Evolutionary conservation across 2,797 vertebrate species (phyloP).

Genomic region (Galago senegalensis): DNA sequence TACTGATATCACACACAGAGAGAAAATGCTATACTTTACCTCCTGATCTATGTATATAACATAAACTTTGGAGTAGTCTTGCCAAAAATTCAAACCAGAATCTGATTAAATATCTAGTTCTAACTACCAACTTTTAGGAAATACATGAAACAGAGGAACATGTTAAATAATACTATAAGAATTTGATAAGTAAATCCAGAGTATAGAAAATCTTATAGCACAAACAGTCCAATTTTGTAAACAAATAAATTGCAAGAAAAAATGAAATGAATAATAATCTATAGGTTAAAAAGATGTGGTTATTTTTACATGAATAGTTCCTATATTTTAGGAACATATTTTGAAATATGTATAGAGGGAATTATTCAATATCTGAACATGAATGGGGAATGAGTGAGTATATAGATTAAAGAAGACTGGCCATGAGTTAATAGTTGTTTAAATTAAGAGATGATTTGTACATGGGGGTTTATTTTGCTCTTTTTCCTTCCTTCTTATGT

Average conservation of each 20-base stretch:
- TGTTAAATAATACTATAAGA: background rate
- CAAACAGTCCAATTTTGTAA: background rate
- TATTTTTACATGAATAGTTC: background rate
- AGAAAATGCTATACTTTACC: background rate
- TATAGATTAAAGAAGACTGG: slow-evolving; percentile 34
- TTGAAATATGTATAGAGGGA: slow-evolving; percentile 1
- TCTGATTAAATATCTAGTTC: slow-evolving; percentile 13
- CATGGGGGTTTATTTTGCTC: background rate
- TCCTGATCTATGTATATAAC: background rate
- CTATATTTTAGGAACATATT: slow-evolving; percentile 13
- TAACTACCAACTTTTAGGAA: background rate
- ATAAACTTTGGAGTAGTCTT: slow-evolving; percentile 19
- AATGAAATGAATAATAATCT: background rate
- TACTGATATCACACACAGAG: background rate
- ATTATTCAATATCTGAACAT: background rate
- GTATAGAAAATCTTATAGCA: background rate
- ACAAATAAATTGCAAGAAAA: slow-evolving; percentile 24
- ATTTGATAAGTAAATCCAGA: background rate
- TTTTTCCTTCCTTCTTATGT: background rate
- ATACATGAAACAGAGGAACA: slow-evolving; percentile 3
- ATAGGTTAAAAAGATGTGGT: slow-evolving; percentile 2
- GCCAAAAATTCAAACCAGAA: background rate
- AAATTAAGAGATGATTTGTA: background rate
- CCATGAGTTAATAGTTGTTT: background rate
- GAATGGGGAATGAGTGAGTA: background rate